Evolutionary conservation across 2,888 invertebrate genomes (phyloP).

Genomic region (Tenthredo notha): DNA sequence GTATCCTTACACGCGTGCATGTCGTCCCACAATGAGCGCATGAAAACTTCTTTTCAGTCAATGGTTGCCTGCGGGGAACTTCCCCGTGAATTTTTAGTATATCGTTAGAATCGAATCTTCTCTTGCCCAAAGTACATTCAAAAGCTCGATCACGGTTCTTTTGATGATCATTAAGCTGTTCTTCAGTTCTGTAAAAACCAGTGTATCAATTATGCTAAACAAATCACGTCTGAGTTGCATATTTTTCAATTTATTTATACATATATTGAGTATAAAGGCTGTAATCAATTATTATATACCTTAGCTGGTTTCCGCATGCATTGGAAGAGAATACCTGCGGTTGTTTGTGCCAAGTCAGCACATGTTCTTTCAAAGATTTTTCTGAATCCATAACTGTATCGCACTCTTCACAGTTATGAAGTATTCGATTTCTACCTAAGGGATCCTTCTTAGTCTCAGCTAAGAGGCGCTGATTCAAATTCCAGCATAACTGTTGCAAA

Average conservation of each 20-base stretch:
- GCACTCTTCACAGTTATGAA: neutral
- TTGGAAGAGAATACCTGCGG: neutral
- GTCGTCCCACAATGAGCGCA: neutral
- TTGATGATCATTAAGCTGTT: slow-evolving; percentile 3
- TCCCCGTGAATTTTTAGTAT: neutral
- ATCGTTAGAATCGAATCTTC: neutral
- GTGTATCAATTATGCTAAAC: neutral
- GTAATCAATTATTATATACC: neutral
- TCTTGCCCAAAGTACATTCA: neutral
- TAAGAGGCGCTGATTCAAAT: neutral
- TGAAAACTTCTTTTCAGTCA: neutral
- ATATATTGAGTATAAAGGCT: neutral
- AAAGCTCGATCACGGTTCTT: neutral
- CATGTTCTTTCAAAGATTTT: neutral
- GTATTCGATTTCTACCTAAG: neutral
- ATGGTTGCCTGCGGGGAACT: too few relatives aligned
- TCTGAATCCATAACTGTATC: neutral
- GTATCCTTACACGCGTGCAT: slow-evolving; percentile 3
- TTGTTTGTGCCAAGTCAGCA: neutral
- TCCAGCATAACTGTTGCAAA: neutral
- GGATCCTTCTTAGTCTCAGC: neutral
- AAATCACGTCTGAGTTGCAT: neutral
- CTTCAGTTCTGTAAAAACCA: neutral
- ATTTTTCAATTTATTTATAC: neutral
- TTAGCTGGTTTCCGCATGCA: neutral